These are phyloP conservation scores for Xiphophorus hellerii DNA, from an alignment of 2,113 vertebrate genomes.

Conservation along the genomic window DNA sequence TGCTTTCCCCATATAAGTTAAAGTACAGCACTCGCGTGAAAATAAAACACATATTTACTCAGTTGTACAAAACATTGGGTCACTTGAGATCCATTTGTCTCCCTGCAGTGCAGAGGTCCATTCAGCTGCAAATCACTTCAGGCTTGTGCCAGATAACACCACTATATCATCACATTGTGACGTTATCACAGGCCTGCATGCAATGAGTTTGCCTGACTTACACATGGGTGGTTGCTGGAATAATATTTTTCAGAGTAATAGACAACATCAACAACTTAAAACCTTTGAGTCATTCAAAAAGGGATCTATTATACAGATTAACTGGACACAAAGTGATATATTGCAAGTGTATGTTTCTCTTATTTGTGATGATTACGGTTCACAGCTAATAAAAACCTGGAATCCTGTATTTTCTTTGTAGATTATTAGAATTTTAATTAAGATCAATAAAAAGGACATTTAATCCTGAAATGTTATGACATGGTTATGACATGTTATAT, in stretches of 20 bases:
- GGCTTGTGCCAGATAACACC: conserved; percentile 71
- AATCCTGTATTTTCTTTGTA: background rate
- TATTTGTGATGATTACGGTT: background rate
- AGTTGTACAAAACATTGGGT: conserved; percentile 26
- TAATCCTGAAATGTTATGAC: background rate
- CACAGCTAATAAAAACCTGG: background rate
- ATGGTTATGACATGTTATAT: background rate
- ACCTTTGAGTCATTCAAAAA: background rate
- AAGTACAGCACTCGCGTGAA: conserved; percentile 46
- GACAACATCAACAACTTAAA: background rate
- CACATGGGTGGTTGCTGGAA: conserved; percentile 56
- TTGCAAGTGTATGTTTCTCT: background rate
- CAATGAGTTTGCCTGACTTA: conserved; percentile 59
- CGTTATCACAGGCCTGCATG: conserved; percentile 77
- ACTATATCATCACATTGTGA: conserved; percentile 73
- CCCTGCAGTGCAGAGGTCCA: conserved; percentile 54
- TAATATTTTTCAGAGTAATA: conserved; percentile 19
- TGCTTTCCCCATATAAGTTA: conserved; percentile 47
- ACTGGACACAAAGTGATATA: background rate
- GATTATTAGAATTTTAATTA: background rate
- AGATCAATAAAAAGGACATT: background rate
- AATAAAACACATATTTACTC: conserved; percentile 45
- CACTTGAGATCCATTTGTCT: conserved; percentile 45
- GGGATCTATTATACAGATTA: background rate
- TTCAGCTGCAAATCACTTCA: conserved; percentile 62